These are phyloP conservation scores for Tenrec ecaudatus DNA, from an alignment of 2,113 vertebrate species.

Conservation along the genomic window DNA sequence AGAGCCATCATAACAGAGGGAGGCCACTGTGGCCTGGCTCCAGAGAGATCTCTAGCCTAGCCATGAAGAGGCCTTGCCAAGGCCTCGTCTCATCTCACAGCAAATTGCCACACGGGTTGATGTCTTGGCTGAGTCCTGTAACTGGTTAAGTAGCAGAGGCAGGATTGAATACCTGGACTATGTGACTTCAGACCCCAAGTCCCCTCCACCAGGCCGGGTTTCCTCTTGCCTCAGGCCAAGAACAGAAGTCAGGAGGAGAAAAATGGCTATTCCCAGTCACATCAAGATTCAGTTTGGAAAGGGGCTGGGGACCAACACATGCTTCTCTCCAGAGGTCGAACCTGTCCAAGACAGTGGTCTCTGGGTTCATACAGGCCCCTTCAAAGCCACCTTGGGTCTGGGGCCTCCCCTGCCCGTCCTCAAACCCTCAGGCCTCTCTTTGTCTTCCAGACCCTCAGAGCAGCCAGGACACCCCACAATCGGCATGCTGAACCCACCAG, in stretches of 20 bases:
- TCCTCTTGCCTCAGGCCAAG: background rate
- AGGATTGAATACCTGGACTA: background rate
- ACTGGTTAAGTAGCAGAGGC: background rate
- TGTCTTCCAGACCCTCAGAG: background rate
- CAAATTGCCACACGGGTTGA: fast-evolving
- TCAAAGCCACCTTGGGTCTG: background rate
- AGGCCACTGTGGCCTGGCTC: background rate
- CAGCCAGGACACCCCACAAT: background rate
- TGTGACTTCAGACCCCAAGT: background rate
- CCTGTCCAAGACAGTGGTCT: background rate
- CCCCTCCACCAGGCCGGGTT: background rate
- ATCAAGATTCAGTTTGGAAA: background rate
- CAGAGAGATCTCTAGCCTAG: background rate
- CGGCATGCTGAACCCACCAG: background rate
- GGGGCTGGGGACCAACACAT: background rate
- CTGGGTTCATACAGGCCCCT: background rate
- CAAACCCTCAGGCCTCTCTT: background rate
- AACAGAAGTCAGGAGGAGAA: background rate
- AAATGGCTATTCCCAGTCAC: background rate
- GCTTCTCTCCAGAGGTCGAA: background rate
- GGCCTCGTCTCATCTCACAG: background rate
- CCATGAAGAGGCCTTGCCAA: background rate
- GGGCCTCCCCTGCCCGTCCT: fast-evolving
- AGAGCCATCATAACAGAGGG: background rate
- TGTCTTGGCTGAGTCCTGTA: background rate